Evolutionary conservation across 2,113 vertebrate species (phyloP), one percentile per base, ranked within the genome.

Genomic region (Catagonus wagneri): DNA sequence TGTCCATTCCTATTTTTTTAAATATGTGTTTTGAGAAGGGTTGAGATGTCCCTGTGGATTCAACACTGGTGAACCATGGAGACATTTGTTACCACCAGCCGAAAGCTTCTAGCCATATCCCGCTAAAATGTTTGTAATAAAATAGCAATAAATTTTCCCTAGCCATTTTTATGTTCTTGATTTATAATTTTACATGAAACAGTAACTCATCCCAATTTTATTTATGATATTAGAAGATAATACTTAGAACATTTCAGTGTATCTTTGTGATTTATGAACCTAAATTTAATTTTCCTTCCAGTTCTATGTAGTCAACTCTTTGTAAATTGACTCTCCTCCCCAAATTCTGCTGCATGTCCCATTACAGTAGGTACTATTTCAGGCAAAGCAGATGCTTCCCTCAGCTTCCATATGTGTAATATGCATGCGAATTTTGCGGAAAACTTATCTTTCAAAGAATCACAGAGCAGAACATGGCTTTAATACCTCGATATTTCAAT

Each of bases 171-270:
- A 8, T 72, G 39, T 58, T 76, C 25, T 90, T 79, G 23, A 50
- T 25, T 94, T 95, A 91, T 72, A 90, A 17, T 81, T 93, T 81
- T 89, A 54, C 10, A 20, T 85, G 75, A 81, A 90, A 76, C 1
- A 95, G 72, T 63, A 87, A 95, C 52, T 29, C 71, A 88, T 54
- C 0, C 54, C 32, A 60, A 69, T 80, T 95, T 76, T 97, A 86
- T 90, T 87, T 79, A 83, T 78, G 7, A 39, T 61, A 85, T 81
- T 86, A 72, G 17, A 75, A 83, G 36, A 93, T 63, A 92, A 90
- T 58, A 19, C 36, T 61, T 66, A 68, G 44, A 90, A 50, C 7
- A 93, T 39, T 92, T 95, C 23, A 71, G 36, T 79, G 3, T 50
- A 78, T 83, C 25, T 32, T 95, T 94, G 32, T 66, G 69, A 94